These are phyloP conservation scores for Pardalotus punctatus DNA, from an alignment of 2,113 vertebrate species.

Conservation along the genomic window DNA sequence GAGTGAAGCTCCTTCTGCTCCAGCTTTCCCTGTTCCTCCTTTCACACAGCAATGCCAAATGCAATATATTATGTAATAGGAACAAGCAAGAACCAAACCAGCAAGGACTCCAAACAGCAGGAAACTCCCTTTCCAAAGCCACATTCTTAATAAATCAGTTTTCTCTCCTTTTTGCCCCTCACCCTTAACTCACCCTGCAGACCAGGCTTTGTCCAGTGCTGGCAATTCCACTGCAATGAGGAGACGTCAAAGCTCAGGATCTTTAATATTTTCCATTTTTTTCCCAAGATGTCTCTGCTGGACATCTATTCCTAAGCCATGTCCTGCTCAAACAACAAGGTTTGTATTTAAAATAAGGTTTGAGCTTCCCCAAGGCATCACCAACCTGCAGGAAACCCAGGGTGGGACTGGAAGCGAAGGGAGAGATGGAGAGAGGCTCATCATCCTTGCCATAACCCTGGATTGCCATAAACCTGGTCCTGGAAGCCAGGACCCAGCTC, in stretches of 20 bases:
- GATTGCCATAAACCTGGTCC: background rate
- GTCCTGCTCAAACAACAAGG: background rate
- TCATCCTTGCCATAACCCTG: background rate
- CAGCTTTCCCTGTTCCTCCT: background rate
- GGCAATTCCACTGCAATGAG: background rate
- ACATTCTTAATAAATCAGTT: background rate
- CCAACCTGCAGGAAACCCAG: background rate
- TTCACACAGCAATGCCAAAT: background rate
- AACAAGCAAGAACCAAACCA: background rate
- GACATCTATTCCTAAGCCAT: background rate
- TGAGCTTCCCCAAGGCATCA: background rate
- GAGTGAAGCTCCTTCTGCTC: background rate
- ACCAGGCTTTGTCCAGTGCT: background rate
- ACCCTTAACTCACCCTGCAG: background rate
- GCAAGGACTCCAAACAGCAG: background rate
- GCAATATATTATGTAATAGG: background rate
- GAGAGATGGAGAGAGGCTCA: background rate
- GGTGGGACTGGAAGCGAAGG: background rate
- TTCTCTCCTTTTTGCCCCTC: background rate
- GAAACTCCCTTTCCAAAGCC: background rate
- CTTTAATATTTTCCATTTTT: background rate
- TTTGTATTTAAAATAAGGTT: background rate
- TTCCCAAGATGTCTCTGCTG: background rate
- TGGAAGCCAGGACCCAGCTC: background rate
- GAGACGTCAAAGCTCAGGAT: background rate